Evolutionary conservation across 2,797 vertebrate genomes (phyloP).

Genomic region (Microcaecilia unicolor): DNA sequence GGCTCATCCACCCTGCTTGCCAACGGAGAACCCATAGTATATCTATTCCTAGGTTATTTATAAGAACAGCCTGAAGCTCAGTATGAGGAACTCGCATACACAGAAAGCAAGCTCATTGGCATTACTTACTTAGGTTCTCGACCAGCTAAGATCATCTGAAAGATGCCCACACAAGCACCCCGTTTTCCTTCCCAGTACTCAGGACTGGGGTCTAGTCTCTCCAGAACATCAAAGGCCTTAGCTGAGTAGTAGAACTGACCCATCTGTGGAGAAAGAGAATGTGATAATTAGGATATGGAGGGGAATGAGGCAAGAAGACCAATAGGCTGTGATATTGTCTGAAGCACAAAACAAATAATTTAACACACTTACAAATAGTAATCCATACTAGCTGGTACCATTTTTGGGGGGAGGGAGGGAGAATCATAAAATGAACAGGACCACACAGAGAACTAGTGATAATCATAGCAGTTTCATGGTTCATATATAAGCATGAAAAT

Average conservation of each 20-base stretch:
- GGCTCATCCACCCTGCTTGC: too few species aligned
- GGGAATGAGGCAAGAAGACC: too few species aligned
- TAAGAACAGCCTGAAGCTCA: neutral
- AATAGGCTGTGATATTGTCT: too few species aligned
- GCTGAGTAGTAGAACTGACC: slow-evolving; percentile 92
- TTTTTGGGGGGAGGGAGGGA: neutral
- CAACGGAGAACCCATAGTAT: too few species aligned
- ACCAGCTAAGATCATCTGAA: slow-evolving; percentile 91
- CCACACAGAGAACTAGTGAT: too few species aligned
- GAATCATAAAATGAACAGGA: neutral
- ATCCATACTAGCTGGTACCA: neutral
- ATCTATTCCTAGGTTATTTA: too few species aligned
- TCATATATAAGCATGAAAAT: too few species aligned
- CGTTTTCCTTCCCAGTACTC: slow-evolving; percentile 95
- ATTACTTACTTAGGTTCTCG: slow-evolving; percentile 80
- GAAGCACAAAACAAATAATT: slow-evolving; percentile 4
- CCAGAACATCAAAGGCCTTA: slow-evolving; percentile 89
- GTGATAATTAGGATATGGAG: too few species aligned
- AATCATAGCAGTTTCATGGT: too few species aligned
- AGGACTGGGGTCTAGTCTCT: slow-evolving; percentile 82
- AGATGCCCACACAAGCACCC: slow-evolving; percentile 90
- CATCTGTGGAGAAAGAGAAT: slow-evolving; percentile 67
- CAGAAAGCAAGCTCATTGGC: neutral
- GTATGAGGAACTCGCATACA: neutral
- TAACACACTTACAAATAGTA: neutral